Conservation (phyloP, 1,140 invertebrate species). For the Riptortus pedestris region DNA sequence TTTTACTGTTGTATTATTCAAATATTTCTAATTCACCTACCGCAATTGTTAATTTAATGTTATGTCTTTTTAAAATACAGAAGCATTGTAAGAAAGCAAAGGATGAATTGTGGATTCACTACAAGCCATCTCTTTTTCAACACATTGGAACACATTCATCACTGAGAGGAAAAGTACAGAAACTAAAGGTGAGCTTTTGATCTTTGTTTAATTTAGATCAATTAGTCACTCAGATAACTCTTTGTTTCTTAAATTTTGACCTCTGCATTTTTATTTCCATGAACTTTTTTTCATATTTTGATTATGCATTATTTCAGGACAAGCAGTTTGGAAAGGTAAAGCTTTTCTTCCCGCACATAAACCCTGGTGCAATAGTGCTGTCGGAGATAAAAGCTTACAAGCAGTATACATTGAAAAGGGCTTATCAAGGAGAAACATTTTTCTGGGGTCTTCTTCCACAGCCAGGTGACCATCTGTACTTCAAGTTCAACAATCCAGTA, state of each 20-base stretch:
- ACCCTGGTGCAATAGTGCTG: slow-evolving; percentile 63
- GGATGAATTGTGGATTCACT: slow-evolving; percentile 70
- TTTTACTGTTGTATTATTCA: no score
- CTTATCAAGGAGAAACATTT: slow-evolving; percentile 79
- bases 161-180: slow-evolving; percentile 92
- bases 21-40: no score
- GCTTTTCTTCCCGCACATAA: slow-evolving; percentile 69
- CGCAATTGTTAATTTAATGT: no score
- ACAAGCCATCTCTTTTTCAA: slow-evolving; percentile 88
- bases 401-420: slow-evolving; percentile 65
- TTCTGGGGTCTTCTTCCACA: slow-evolving; percentile 88
- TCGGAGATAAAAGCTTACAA: slow-evolving; percentile 77
- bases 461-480: slow-evolving; percentile 67
- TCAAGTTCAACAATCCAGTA: slow-evolving; percentile 69
- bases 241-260: not conserved
- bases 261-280: not conserved
- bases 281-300: not conserved
- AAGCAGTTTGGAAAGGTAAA: slow-evolving; percentile 83
- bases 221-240: not conserved
- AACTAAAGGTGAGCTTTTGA: slow-evolving; percentile 67
- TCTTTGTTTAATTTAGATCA: no score
- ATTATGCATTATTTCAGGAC: slow-evolving; percentile 48
- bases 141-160: slow-evolving; percentile 93
- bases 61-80: no score
- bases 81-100: slow-evolving; percentile 78